Percentiles rank a stretch among this genome's conserved stretches.
Conservation (phyloP, 1,140 invertebrate genomes). For the Drosophila suzukii region DNA sequence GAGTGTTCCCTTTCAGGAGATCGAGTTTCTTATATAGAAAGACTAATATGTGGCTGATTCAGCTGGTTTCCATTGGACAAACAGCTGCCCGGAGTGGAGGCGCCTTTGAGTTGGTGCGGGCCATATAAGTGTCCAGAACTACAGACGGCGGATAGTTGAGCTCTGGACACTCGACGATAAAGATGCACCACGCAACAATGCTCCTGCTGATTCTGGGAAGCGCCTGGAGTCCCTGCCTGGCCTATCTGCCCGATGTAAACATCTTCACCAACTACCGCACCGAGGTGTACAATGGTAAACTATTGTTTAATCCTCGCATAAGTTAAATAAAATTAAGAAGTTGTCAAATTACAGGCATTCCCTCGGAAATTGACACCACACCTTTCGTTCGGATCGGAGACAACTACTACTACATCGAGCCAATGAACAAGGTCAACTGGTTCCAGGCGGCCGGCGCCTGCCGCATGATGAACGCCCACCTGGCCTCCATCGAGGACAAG, state of each 20-base stretch:
- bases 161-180: background rate
- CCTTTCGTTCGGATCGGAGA: slow-evolving; percentile 67
- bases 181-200: background rate
- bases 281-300: slow-evolving; percentile 64
- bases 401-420: slow-evolving; percentile 70
- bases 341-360: slow-evolving; percentile 40
- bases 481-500: slow-evolving; percentile 70
- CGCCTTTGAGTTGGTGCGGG: background rate
- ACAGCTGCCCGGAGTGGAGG: background rate
- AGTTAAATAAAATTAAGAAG: too few species aligned
- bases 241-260: slow-evolving; percentile 65
- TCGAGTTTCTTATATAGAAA: background rate
- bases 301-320: too few species aligned
- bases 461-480: slow-evolving; percentile 71
- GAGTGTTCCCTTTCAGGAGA: background rate
- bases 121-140: slow-evolving; percentile 15
- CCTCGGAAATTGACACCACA: slow-evolving; percentile 65
- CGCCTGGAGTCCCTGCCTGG: slow-evolving; percentile 7
- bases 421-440: slow-evolving; percentile 71
- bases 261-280: slow-evolving; percentile 73
- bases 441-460: slow-evolving; percentile 69
- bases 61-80: background rate
- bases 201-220: slow-evolving; percentile 37
- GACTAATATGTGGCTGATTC: slow-evolving; percentile 4
- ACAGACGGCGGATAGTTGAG: slow-evolving; percentile 1